phyloP scores from a whole-genome alignment of 2,888 invertebrate genomes.

The Tethea ocularis region DNA sequence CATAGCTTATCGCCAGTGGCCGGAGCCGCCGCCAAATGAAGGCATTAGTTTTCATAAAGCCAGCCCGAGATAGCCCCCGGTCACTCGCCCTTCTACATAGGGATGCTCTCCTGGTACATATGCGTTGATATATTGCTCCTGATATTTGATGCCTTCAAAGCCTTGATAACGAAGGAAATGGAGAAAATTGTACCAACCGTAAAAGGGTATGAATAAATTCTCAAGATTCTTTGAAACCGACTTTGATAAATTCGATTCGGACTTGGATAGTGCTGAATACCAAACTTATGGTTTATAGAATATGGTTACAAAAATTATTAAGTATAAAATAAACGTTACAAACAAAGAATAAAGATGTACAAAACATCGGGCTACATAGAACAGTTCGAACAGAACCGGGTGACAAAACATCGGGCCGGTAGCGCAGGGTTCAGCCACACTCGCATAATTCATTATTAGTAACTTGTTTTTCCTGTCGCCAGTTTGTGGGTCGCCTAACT shows the following conservation, averaged over 20 bases:
- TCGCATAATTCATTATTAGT: constrained; percentile 67
- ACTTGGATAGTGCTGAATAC: neutral
- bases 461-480: constrained; percentile 61
- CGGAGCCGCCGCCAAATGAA: constrained; percentile 76
- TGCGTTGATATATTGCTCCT: constrained; percentile 57
- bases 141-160: constrained; percentile 48
- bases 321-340: neutral
- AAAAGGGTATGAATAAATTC: constrained; percentile 1
- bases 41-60: constrained; percentile 83
- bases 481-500: constrained; percentile 27
- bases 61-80: constrained; percentile 69
- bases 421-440: constrained; percentile 28
- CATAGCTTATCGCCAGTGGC: constrained; percentile 76
- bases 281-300: neutral
- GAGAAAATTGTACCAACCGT: neutral
- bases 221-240: neutral
- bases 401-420: constrained; percentile 28
- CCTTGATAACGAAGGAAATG: constrained; percentile 19
- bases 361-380: constrained; percentile 7
- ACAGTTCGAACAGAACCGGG: constrained; percentile 13
- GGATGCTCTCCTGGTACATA: constrained; percentile 56
- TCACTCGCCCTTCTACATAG: constrained; percentile 53
- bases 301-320: neutral
- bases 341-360: constrained; percentile 16
- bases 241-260: neutral